Evolutionary conservation across 2,888 invertebrate species (phyloP), one percentile per base, ranked within the genome.

Genomic region (Uloborus plumipes): DNA sequence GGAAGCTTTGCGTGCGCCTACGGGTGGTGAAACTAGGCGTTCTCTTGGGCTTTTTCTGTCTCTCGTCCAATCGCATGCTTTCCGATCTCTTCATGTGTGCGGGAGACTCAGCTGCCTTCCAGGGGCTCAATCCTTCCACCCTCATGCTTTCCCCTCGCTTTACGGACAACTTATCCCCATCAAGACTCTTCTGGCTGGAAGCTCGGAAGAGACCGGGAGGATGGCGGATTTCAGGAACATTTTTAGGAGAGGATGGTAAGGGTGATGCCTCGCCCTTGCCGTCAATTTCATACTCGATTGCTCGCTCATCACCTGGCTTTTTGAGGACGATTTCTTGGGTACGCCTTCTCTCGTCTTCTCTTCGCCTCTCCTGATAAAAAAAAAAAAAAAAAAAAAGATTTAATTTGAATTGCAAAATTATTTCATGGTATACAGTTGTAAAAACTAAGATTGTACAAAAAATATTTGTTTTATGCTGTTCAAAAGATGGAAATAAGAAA

Each of bases 21-120:
- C 97, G 92, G 0, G 98, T 98, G 47, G 96, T 98, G 90, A 99
- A 98, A 85, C 97, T 97, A 0, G 98, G 96, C 0, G 97, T 97
- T 85, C 97, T 92, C 88, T 96, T 96, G 0, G 95, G 93, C 73
- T 94, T 94, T 89, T 84, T 82, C 20, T 77, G 80, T 16, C 85
- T 84, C 39, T 85, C 84, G 49, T 85, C 85, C 50, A 85, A 20
- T n/a, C 82, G 71, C 76, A 84, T 77, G 18, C 85, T 85, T 55
- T 85, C 85, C 2, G 85, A 84, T 58, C 85, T 61, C 26, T 85
- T 85, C 67, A 84, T 71, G 58, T 78, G 74, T 50, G 78, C 78
- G 7, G 84, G 84, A n/a, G 84, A 84, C 16, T 82, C 78, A 3
- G 73, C 73, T 2, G 39, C 11, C 71, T 78, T 84, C 66, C 78